A percentile compares a stretch with the other conserved stretches of the same genome.
phyloP scores from a whole-genome alignment of 2,113 vertebrate species.

The Chionodraco myersi region DNA sequence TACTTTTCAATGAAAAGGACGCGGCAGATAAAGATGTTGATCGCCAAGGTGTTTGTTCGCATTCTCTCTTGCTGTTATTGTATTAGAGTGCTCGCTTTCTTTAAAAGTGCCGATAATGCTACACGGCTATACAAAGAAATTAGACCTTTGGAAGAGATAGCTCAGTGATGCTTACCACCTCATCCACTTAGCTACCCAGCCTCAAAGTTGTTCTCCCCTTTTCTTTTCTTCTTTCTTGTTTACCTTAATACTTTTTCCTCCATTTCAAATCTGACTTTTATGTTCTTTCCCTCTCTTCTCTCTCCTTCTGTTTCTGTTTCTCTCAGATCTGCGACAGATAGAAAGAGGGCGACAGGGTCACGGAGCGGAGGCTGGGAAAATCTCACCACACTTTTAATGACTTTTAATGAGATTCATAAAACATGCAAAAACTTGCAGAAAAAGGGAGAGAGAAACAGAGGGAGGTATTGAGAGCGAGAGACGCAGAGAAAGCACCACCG shows the following conservation, averaged over 20 bases:
- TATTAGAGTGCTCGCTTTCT: slow-evolving; percentile 37
- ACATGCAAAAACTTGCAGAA: slow-evolving; percentile 82
- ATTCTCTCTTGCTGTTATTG: slow-evolving; percentile 49
- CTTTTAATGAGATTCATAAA: slow-evolving; percentile 87
- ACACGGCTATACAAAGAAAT: slow-evolving; percentile 18
- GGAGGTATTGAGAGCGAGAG: slow-evolving; percentile 52
- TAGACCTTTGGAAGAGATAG: slow-evolving; percentile 46
- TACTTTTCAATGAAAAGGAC: slow-evolving; percentile 58
- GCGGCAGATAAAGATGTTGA: slow-evolving; percentile 29
- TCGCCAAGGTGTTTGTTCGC: slow-evolving; percentile 55
- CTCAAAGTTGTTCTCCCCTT: slow-evolving; percentile 14
- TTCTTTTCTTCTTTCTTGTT: slow-evolving; percentile 45
- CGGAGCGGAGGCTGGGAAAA: slow-evolving; percentile 77
- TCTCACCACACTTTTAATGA: slow-evolving; percentile 85
- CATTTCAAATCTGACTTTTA: slow-evolving; percentile 32
- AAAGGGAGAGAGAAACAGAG: slow-evolving; percentile 55
- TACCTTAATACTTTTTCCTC: slow-evolving; percentile 43
- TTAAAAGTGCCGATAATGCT: slow-evolving; percentile 46
- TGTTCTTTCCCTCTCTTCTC: neutral
- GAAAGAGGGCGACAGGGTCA: slow-evolving; percentile 67
- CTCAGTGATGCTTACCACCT: slow-evolving; percentile 29
- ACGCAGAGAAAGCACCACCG: slow-evolving; percentile 65
- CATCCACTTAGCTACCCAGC: slow-evolving; percentile 53
- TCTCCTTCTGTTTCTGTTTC: slow-evolving; percentile 34
- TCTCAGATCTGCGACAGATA: slow-evolving; percentile 62